These are phyloP conservation scores for Diarsia dahlii DNA, from an alignment of 2,888 invertebrate genomes.

Conservation along the genomic window DNA sequence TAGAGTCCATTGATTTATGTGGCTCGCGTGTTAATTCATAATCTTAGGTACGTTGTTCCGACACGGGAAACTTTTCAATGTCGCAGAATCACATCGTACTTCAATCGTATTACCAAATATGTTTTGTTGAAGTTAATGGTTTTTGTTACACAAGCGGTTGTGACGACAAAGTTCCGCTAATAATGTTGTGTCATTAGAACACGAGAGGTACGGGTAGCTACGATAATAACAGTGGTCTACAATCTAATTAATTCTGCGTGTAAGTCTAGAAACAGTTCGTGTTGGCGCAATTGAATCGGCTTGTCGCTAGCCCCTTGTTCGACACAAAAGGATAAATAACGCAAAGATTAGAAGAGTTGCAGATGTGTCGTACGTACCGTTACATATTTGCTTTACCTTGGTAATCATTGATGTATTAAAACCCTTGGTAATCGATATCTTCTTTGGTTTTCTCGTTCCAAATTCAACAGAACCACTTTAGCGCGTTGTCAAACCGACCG, in stretches of 20 bases:
- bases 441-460: no score
- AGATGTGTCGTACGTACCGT: conserved; percentile 31
- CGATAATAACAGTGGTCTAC: conserved; percentile 70
- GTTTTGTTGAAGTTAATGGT: conserved; percentile 1
- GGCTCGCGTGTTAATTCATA: conserved; percentile 61
- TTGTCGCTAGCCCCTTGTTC: conserved; percentile 71
- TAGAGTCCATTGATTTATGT: conserved; percentile 60
- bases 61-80: conserved; percentile 50
- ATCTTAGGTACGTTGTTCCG: conserved; percentile 42
- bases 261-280: conserved; percentile 72
- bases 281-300: conserved; percentile 79
- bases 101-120: conserved; percentile 1
- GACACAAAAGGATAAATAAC: conserved; percentile 68
- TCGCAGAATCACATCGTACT: conserved; percentile 20
- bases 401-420: no score
- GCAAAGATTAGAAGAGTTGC: conserved; percentile 62
- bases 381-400: background rate
- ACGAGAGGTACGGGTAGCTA: conserved; percentile 36
- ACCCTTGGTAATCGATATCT: background rate
- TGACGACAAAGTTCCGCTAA: conserved; percentile 20
- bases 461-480: background rate
- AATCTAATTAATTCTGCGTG: conserved; percentile 79
- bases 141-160: conserved; percentile 30
- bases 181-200: conserved; percentile 49
- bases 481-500: no score